These are phyloP conservation scores for Gracilinanus agilis DNA, from an alignment of 2,113 vertebrate genomes.

Conservation along the genomic window DNA sequence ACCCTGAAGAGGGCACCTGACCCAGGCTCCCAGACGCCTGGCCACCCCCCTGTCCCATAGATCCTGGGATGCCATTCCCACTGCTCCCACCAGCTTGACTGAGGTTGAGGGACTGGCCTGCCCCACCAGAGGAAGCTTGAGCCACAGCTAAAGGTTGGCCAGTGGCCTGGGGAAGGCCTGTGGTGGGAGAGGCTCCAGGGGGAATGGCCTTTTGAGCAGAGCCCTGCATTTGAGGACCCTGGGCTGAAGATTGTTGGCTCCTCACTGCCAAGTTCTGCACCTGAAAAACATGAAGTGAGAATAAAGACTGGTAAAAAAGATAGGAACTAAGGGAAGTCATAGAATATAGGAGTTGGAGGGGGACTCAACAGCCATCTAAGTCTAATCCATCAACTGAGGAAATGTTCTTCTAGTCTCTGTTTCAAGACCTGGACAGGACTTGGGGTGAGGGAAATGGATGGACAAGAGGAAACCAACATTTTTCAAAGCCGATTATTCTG, in stretches of 20 bases:
- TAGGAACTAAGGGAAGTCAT: rapidly evolving
- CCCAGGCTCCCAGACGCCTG: slow-evolving; percentile 79
- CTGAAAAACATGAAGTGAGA: slow-evolving; percentile 77
- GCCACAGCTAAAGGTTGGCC: slow-evolving; percentile 83
- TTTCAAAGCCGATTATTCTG: not conserved
- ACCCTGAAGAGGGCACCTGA: slow-evolving; percentile 74
- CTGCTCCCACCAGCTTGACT: slow-evolving; percentile 83
- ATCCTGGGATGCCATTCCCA: slow-evolving; percentile 78
- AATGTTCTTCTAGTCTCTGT: not conserved
- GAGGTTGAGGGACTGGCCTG: slow-evolving; percentile 86
- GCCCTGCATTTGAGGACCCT: slow-evolving; percentile 82
- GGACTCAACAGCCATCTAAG: not conserved
- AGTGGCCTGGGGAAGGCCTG: slow-evolving; percentile 80
- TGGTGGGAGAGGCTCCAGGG: slow-evolving; percentile 83
- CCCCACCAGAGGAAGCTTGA: slow-evolving; percentile 79
- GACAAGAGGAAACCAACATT: not conserved
- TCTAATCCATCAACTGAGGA: not conserved
- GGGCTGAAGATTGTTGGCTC: slow-evolving; percentile 85
- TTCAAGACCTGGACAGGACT: not conserved
- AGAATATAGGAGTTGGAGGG: not conserved
- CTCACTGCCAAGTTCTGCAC: slow-evolving; percentile 90
- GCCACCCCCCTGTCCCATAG: slow-evolving; percentile 80
- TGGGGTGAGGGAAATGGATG: too few relatives aligned
- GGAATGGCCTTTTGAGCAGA: slow-evolving; percentile 84
- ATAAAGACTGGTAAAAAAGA: not conserved